Base-by-base conservation (phyloP, 2,113 vertebrate species). In the Nanorana parkeri region DNA sequence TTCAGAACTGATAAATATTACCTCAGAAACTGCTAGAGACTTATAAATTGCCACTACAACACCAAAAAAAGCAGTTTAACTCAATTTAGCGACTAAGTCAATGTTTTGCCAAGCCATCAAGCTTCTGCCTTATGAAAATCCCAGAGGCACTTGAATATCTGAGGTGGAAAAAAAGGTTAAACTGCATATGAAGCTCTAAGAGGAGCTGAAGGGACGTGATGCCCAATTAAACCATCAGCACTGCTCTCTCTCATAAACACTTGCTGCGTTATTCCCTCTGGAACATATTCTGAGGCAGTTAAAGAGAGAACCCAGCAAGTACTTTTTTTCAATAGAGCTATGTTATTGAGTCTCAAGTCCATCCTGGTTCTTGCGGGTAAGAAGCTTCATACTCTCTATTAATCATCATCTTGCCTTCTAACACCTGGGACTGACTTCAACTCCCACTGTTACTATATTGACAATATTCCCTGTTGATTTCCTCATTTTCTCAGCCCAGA, bases 401-500 rank as follows among this genome's bases (percentile, higher is more conserved):
- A 94, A 94, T 94, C 92, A 93, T 91, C 90, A 85, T 88, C 90
- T 91, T 88, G 86, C 90, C 88, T 88, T 90, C 87, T 90, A 91
- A 81, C 93, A 95, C 91, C 93, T 93, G 92, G 92, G 89, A 92
- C 93, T 93, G 89, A 88, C 93, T 91, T 90, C 87, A 86, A 86
- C 90, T 93, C 93, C 93, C 93, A 90, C 86, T 90, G 90, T 88
- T 94, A 90, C 91, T 93, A 92, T 93, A 95, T 92, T 92, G 92
- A 95, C 93, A 93, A 94, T 92, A 94, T 94, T 94, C 93, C 90
- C 92, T 92, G 94, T 95, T 95, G 93, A 96, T 95, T 92, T 95
- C 89, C 93, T 95, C 90, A 87, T 95, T 94, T 95, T 95, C 94
- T 92, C 89, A 88, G 92, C 90, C 89, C 84, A 85, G 92, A 89